Evolutionary conservation across 2,797 vertebrate species (phyloP).

Genomic region (Denticeps clupeoides): DNA sequence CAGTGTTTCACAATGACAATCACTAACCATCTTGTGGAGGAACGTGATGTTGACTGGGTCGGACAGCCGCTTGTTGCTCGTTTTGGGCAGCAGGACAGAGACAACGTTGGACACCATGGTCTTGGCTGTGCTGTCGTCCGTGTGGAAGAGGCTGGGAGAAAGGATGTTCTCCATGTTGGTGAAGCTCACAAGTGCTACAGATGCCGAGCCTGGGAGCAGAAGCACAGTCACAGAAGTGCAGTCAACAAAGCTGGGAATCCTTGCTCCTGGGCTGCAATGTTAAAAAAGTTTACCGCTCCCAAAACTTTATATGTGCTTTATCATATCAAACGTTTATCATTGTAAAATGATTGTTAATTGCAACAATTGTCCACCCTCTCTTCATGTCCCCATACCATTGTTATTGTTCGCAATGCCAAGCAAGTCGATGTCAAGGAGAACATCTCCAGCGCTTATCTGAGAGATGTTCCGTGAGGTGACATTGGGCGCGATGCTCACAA

Average conservation of each 20-base stretch:
- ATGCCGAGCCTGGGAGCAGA: neutral
- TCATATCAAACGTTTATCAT: no score
- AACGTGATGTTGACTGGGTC: neutral
- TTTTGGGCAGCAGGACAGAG: no score
- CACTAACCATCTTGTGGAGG: neutral
- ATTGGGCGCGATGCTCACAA: neutral
- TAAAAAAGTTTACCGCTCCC: no score
- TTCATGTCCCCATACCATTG: no score
- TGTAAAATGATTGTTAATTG: no score
- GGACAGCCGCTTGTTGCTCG: no score
- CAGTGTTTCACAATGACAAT: no score
- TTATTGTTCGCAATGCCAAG: slow-evolving; percentile 6
- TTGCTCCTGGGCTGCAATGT: no score
- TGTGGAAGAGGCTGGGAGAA: neutral
- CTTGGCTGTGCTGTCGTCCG: neutral
- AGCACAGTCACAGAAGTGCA: no score
- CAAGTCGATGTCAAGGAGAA: slow-evolving; percentile 15
- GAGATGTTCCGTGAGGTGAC: slow-evolving; percentile 1
- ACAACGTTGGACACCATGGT: neutral
- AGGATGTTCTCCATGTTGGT: neutral
- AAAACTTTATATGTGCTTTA: no score
- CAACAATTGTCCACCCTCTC: no score
- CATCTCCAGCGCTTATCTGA: neutral
- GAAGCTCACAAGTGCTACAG: slow-evolving; percentile 13
- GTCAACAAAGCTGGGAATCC: no score